A percentile compares a stretch with the other conserved stretches of the same genome.
Conservation (phyloP, 2,888 invertebrate species). For the Pterostichus niger region DNA sequence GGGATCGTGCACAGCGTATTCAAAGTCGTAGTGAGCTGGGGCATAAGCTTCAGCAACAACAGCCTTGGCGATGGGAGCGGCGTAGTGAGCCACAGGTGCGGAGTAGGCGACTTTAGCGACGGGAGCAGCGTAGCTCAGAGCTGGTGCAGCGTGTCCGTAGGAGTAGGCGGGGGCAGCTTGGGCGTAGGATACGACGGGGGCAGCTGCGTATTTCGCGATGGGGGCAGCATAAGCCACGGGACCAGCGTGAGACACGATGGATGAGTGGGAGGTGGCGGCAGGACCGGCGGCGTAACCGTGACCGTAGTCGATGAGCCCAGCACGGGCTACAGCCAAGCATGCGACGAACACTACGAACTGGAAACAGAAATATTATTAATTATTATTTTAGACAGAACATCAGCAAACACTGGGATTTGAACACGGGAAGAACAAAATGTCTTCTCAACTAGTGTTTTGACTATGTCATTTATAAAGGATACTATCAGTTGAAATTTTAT, state of each 20-base stretch:
- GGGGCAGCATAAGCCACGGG: conserved; percentile 70
- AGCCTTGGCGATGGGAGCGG: conserved; percentile 74
- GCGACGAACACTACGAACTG: conserved; percentile 72
- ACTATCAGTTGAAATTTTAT: too few species aligned
- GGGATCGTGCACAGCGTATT: conserved; percentile 76
- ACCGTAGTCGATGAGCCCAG: conserved; percentile 50
- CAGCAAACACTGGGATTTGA: too few species aligned
- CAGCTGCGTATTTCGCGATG: conserved; percentile 43
- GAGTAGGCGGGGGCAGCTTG: conserved; percentile 68
- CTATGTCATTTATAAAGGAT: too few species aligned
- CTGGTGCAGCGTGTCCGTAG: conserved; percentile 67
- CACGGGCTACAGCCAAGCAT: conserved; percentile 68
- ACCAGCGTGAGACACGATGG: conserved; percentile 70
- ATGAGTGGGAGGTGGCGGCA: conserved; percentile 67
- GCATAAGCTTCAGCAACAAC: conserved; percentile 73
- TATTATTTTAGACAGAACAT: too few species aligned
- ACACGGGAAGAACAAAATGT: too few species aligned
- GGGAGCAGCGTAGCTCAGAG: conserved; percentile 65
- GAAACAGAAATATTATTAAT: conserved; percentile 60
- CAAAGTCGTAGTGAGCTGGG: conserved; percentile 76
- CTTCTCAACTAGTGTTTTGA: too few species aligned
- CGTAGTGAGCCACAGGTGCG: conserved; percentile 56
- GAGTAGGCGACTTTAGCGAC: conserved; percentile 68
- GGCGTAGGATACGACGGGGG: conserved; percentile 59
- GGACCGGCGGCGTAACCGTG: conserved; percentile 67